Evolutionary conservation across 2,113 vertebrate species (phyloP), one percentile per base, ranked within the genome.

Genomic region (Cryptotis parvus): DNA sequence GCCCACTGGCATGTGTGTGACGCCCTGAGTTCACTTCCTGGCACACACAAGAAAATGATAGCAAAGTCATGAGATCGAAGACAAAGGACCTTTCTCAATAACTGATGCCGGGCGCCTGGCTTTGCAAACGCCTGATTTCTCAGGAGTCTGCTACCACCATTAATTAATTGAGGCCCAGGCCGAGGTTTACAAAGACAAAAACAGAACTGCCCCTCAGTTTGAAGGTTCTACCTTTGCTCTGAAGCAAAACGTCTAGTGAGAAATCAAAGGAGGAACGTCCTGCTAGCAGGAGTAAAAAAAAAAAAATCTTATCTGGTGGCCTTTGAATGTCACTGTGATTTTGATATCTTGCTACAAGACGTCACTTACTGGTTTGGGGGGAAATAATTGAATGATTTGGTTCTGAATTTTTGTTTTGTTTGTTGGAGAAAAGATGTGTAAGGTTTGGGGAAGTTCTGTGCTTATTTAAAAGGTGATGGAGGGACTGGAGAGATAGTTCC

Each of bases 201-300:
- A 20, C 65, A 58, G 81, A 52, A 4, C 35, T 61, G 6, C 58
- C 72, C 37, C 66, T 72, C 41, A 72, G 0, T 72, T 66, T 35
- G 6, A 16, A 87, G 49, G 33, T 94, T 58, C 89, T 66, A 84
- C 1, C 94, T 95, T 90, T 96, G 63, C 86, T 95, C 85, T 77
- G 77, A 83, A 66, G 76, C 10, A 75, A n/a, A 24, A 87, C 94
- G 84, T 87, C 39, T 78, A 80, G 73, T 22, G 79, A 77, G 41
- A 95, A 87, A 79, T 84, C 33, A 79, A 73, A 76, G 33, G 41
- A 76, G 43, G 11, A 86, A 29, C 86, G 39, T 74, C 45, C 45
- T 49, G 45, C 5, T 14, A 9, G 9, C 14, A n/a, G 45, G 45
- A 49, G 45, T 49, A 14, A 49, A 49, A 45, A 49, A 49, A 12